Conservation (phyloP, 2,888 invertebrate genomes). For the Laothoe populi region DNA sequence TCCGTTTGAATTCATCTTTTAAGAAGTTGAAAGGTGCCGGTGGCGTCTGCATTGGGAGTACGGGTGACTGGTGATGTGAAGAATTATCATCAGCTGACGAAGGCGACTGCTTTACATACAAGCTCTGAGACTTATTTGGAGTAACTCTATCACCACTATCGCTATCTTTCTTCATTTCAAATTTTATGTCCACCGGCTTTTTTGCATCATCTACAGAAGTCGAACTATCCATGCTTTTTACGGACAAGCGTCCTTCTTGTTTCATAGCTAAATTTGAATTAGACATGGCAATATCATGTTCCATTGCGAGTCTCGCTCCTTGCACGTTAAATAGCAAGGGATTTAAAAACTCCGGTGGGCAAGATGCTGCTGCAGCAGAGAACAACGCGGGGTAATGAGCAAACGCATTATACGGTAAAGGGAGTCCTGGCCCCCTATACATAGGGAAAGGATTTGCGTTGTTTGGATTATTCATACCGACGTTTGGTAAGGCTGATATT, state of each 20-base stretch:
- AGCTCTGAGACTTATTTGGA: slow-evolving; percentile 78
- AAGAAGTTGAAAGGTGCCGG: slow-evolving; percentile 63
- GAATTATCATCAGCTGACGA: slow-evolving; percentile 87
- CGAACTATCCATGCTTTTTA: slow-evolving; percentile 75
- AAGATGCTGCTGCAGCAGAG: slow-evolving; percentile 76
- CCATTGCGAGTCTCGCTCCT: slow-evolving; percentile 77
- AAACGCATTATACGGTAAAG: slow-evolving; percentile 88
- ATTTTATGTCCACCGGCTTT: slow-evolving; percentile 66
- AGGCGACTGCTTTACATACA: slow-evolving; percentile 86
- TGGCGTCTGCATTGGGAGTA: slow-evolving; percentile 81
- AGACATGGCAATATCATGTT: slow-evolving; percentile 80
- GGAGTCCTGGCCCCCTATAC: slow-evolving; percentile 87
- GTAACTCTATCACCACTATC: slow-evolving; percentile 79
- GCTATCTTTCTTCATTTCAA: slow-evolving; percentile 59
- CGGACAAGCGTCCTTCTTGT: slow-evolving; percentile 75
- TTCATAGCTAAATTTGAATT: slow-evolving; percentile 82
- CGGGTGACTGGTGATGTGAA: slow-evolving; percentile 87
- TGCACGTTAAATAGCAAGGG: slow-evolving; percentile 88
- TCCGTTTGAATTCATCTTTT: slow-evolving; percentile 67
- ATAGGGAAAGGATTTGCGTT: slow-evolving; percentile 88
- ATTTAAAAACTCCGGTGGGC: slow-evolving; percentile 86
- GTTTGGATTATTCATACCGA: slow-evolving; percentile 72
- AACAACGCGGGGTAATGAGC: slow-evolving; percentile 84
- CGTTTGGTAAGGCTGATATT: slow-evolving; percentile 71
- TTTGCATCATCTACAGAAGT: slow-evolving; percentile 73